Evolutionary conservation across 2,797 vertebrate genomes (phyloP).

Genomic region (Rhinogobio ventralis): DNA sequence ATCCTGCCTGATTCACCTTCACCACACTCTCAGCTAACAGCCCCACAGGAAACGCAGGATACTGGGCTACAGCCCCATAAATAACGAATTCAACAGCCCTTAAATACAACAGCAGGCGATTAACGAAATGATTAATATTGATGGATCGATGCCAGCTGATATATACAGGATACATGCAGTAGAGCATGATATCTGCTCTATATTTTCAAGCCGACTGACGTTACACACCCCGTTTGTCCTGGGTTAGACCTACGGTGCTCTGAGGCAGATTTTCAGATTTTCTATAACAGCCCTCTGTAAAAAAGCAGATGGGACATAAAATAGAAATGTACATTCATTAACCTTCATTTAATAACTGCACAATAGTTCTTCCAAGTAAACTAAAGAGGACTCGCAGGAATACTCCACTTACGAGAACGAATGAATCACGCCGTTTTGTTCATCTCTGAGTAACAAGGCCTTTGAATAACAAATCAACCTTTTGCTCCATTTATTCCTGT

Average conservation of each 20-base stretch:
- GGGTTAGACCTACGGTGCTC: background rate
- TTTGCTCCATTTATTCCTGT: slow-evolving; percentile 48
- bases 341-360: slow-evolving; percentile 31
- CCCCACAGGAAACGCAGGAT: slow-evolving; percentile 15
- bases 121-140: slow-evolving; percentile 12
- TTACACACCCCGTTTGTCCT: background rate
- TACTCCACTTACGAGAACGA: slow-evolving; percentile 19
- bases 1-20: slow-evolving; percentile 29
- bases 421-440: slow-evolving; percentile 32
- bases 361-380: slow-evolving; percentile 29
- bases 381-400: slow-evolving; percentile 40
- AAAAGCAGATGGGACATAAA: slow-evolving; percentile 25
- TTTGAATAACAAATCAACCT: slow-evolving; percentile 28
- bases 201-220: background rate
- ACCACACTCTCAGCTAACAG: slow-evolving; percentile 6
- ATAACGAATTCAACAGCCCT: background rate
- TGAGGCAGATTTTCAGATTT: background rate
- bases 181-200: slow-evolving; percentile 9
- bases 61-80: slow-evolving; percentile 12
- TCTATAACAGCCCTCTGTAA: background rate
- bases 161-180: slow-evolving; percentile 15
- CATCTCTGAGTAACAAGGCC: background rate
- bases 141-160: background rate
- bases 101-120: slow-evolving; percentile 26
- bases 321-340: slow-evolving; percentile 39